Conservation (phyloP, 1,140 invertebrate species). For the Musca vetustissima region DNA sequence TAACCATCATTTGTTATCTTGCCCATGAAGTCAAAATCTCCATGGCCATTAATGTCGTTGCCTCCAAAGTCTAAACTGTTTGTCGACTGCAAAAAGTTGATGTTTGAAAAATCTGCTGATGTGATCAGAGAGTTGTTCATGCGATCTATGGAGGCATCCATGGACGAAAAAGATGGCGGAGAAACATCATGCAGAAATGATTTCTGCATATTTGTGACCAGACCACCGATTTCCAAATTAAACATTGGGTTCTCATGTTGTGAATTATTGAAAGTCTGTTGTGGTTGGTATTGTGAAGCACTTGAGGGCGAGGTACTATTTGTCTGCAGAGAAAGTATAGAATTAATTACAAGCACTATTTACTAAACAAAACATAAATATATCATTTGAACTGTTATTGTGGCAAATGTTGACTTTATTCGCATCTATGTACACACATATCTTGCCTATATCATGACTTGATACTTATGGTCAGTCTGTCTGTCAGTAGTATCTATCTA, state of each 20-base stretch:
- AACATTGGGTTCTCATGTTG: conserved; percentile 32
- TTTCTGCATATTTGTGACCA: conserved; percentile 52
- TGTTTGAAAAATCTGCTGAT: conserved; percentile 52
- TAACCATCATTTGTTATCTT: conserved; percentile 33
- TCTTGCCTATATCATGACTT: too few relatives aligned
- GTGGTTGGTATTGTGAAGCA: conserved; percentile 1
- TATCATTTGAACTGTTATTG: neutral
- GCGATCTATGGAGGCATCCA: conserved; percentile 40
- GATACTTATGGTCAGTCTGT: too few relatives aligned
- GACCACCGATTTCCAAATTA: conserved; percentile 48
- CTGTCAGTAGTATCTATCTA: too few relatives aligned
- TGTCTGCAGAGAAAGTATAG: conserved; percentile 13
- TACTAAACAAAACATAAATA: conserved; percentile 5
- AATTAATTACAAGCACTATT: neutral
- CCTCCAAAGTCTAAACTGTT: conserved; percentile 36
- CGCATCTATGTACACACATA: too few relatives aligned
- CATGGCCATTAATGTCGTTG: conserved; percentile 18
- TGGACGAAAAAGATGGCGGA: conserved; percentile 51
- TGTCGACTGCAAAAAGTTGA: conserved; percentile 50
- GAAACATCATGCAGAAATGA: conserved; percentile 52
- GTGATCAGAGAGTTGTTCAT: conserved; percentile 54
- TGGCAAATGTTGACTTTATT: too few relatives aligned
- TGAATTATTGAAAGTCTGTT: conserved; percentile 24
- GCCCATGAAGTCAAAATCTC: conserved; percentile 32
- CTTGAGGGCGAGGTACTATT: conserved; percentile 5